Conservation (phyloP, 1,140 invertebrate genomes). For the Drosophila trapezifrons region DNA sequence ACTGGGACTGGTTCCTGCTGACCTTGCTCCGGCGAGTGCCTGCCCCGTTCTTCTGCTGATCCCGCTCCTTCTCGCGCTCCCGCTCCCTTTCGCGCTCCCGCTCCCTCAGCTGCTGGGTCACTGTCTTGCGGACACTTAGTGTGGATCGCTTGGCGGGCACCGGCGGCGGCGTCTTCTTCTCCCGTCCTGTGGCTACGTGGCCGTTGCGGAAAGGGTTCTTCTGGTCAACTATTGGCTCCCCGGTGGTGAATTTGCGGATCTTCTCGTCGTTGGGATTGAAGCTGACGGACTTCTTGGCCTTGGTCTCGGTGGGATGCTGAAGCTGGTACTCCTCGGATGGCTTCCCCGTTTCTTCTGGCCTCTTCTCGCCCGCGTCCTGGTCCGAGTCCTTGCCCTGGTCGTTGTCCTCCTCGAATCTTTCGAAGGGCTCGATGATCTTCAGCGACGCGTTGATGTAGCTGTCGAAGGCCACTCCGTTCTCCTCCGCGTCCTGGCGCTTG, state of each 20-base stretch:
- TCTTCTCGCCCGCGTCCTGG: too few species aligned
- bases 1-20: background rate
- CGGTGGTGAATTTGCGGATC: constrained; percentile 75
- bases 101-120: constrained; percentile 74
- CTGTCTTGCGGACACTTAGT: constrained; percentile 64
- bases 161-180: constrained; percentile 67
- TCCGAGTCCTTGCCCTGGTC: background rate
- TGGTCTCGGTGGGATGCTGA: background rate
- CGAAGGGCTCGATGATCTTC: constrained; percentile 58
- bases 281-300: constrained; percentile 72
- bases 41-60: constrained; percentile 65
- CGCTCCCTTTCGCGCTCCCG: constrained; percentile 60
- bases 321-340: background rate
- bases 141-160: constrained; percentile 75
- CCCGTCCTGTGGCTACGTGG: constrained; percentile 8
- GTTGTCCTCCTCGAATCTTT: background rate
- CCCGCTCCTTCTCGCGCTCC: constrained; percentile 57
- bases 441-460: constrained; percentile 39
- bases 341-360: constrained; percentile 2
- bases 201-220: constrained; percentile 80
- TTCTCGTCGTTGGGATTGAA: constrained; percentile 80
- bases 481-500: constrained; percentile 12
- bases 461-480: background rate
- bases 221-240: constrained; percentile 79
- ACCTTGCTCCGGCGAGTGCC: constrained; percentile 49